A percentile compares a stretch with the other conserved stretches of the same genome.
These are phyloP conservation scores for Xanthorhoe spadicearia DNA, from an alignment of 2,888 invertebrate genomes.

Conservation along the genomic window DNA sequence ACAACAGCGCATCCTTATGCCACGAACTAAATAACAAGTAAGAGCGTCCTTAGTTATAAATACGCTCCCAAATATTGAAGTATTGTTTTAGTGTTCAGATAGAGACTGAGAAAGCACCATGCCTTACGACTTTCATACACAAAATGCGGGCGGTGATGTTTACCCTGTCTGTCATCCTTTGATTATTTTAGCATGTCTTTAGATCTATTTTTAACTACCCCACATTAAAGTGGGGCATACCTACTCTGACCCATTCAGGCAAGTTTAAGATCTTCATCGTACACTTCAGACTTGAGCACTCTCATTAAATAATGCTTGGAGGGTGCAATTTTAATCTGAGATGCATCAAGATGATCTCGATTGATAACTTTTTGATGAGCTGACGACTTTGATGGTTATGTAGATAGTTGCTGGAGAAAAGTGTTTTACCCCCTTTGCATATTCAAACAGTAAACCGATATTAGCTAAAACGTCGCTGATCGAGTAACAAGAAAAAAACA, in stretches of 20 bases:
- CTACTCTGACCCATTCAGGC: constrained; percentile 41
- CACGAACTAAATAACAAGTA: too few relatives aligned
- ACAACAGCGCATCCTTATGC: too few relatives aligned
- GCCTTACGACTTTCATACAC: neutral
- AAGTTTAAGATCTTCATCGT: constrained; percentile 35
- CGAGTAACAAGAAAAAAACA: too few relatives aligned
- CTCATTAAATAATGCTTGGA: constrained; percentile 25
- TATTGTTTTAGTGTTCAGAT: too few relatives aligned
- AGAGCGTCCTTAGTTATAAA: too few relatives aligned
- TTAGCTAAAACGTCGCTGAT: too few relatives aligned
- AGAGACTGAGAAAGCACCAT: too few relatives aligned
- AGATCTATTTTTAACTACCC: constrained; percentile 40
- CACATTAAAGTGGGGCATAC: constrained; percentile 40
- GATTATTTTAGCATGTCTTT: constrained; percentile 37
- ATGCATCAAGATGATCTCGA: constrained; percentile 23
- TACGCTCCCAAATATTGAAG: too few relatives aligned
- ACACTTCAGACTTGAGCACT: constrained; percentile 20
- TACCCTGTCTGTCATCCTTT: constrained; percentile 37
- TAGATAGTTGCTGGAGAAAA: neutral
- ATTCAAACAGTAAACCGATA: too few relatives aligned
- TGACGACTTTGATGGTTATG: neutral
- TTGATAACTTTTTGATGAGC: constrained; percentile 14
- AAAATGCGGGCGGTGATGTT: constrained; percentile 21
- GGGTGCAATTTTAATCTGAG: constrained; percentile 23
- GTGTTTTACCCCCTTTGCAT: too few relatives aligned